A percentile compares a stretch with the other conserved stretches of the same genome.
phyloP scores from a whole-genome alignment of 1,140 invertebrate genomes.

The Matsumurasca onukii region DNA sequence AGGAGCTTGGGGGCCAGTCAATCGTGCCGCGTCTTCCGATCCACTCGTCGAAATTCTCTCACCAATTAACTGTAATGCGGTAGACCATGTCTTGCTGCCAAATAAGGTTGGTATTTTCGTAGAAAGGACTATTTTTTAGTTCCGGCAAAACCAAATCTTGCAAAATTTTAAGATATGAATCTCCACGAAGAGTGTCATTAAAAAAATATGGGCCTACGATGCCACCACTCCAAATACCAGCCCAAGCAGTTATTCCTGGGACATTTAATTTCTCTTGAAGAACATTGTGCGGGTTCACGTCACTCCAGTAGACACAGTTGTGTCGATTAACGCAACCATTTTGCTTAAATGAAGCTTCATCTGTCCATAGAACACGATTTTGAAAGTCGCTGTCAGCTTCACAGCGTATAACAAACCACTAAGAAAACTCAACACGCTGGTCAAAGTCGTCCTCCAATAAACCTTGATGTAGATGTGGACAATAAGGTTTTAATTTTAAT shows the following conservation, averaged over 20 bases:
- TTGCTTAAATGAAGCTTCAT: not conserved
- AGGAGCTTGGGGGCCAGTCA: not conserved
- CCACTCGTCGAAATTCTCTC: not conserved
- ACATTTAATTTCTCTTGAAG: not conserved
- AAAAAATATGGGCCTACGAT: constrained; percentile 1
- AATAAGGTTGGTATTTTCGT: no score
- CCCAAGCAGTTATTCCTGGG: not conserved
- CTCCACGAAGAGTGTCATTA: not conserved
- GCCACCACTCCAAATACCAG: not conserved
- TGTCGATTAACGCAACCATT: not conserved
- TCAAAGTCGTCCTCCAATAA: no score
- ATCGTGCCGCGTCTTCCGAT: not conserved
- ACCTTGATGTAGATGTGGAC: not conserved
- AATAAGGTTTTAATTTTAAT: not conserved
- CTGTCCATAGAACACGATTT: not conserved
- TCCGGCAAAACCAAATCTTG: not conserved
- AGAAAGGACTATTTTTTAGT: not conserved
- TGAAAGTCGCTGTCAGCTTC: not conserved
- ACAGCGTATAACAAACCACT: not conserved
- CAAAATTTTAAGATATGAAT: not conserved
- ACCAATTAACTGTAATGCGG: not conserved
- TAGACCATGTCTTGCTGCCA: not conserved
- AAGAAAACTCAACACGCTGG: not conserved
- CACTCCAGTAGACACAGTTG: not conserved
- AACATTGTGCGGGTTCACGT: not conserved